These are phyloP conservation scores for Spilogale gracilis DNA, from an alignment of 2,113 vertebrate genomes.

Conservation along the genomic window DNA sequence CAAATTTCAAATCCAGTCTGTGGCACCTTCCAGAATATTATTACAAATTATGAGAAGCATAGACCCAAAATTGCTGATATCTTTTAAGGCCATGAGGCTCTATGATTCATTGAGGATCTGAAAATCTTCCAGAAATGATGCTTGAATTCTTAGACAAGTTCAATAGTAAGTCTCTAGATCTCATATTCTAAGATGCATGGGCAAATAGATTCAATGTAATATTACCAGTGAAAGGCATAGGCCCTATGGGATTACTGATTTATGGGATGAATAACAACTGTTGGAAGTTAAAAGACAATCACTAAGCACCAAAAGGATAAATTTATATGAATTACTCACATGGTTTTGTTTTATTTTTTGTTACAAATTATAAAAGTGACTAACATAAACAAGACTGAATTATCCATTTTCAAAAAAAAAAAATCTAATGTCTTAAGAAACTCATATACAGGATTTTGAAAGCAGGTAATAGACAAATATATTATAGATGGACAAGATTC, in stretches of 20 bases:
- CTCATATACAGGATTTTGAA: background rate
- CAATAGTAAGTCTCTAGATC: background rate
- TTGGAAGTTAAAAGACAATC: slow-evolving; percentile 15
- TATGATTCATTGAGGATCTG: background rate
- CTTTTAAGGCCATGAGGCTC: background rate
- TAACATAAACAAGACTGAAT: background rate
- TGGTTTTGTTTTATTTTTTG: slow-evolving; percentile 19
- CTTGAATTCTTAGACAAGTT: background rate
- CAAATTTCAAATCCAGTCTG: background rate
- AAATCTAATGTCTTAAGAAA: background rate
- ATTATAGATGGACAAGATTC: background rate
- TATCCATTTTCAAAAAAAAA: background rate
- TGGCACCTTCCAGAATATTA: background rate
- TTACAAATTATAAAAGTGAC: background rate
- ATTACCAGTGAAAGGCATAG: background rate
- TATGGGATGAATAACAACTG: background rate
- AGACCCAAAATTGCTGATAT: background rate
- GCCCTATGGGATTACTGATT: background rate
- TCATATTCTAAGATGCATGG: background rate
- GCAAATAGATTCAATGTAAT: background rate
- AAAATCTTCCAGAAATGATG: slow-evolving; percentile 34
- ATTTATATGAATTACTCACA: background rate
- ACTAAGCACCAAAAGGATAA: background rate
- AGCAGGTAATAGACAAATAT: background rate
- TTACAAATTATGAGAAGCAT: slow-evolving; percentile 38